These are phyloP conservation scores for Danio tinwini DNA, from an alignment of 2,797 vertebrate genomes.

Conservation along the genomic window DNA sequence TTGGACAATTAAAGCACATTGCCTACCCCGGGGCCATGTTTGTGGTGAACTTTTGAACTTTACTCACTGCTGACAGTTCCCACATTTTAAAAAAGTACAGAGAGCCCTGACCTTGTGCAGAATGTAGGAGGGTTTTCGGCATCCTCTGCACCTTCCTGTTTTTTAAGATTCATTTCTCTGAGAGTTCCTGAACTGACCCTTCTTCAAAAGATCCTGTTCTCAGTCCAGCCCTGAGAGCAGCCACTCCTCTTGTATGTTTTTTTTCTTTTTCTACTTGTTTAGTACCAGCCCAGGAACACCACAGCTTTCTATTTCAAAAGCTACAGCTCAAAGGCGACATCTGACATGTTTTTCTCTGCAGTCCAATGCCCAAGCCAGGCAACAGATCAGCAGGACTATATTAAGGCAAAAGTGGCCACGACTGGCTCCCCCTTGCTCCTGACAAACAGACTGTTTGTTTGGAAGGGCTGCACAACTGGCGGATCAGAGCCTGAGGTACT, in stretches of 20 bases:
- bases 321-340: slow-evolving; percentile 73
- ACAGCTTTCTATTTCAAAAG: slow-evolving; percentile 78
- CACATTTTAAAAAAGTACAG: slow-evolving; percentile 53
- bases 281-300: slow-evolving; percentile 62
- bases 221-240: slow-evolving; percentile 1
- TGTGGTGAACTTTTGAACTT: slow-evolving; percentile 17
- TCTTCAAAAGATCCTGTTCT: slow-evolving; percentile 41
- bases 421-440: slow-evolving; percentile 73
- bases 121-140: slow-evolving; percentile 55
- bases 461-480: slow-evolving; percentile 75
- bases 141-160: slow-evolving; percentile 72
- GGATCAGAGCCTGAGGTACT: slow-evolving; percentile 72
- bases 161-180: slow-evolving; percentile 69
- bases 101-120: slow-evolving; percentile 49
- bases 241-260: slow-evolving; percentile 19
- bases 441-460: slow-evolving; percentile 79
- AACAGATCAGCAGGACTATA: slow-evolving; percentile 76
- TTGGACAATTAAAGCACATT: background rate
- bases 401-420: slow-evolving; percentile 74
- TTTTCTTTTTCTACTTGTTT: slow-evolving; percentile 49
- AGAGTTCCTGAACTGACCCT: slow-evolving; percentile 69
- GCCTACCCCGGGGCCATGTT: background rate
- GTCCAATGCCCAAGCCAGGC: slow-evolving; percentile 63
- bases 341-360: slow-evolving; percentile 70
- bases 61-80: slow-evolving; percentile 57